Base-by-base conservation (phyloP, 2,888 invertebrate species). In the Gastracanthus pulcherrimus region DNA sequence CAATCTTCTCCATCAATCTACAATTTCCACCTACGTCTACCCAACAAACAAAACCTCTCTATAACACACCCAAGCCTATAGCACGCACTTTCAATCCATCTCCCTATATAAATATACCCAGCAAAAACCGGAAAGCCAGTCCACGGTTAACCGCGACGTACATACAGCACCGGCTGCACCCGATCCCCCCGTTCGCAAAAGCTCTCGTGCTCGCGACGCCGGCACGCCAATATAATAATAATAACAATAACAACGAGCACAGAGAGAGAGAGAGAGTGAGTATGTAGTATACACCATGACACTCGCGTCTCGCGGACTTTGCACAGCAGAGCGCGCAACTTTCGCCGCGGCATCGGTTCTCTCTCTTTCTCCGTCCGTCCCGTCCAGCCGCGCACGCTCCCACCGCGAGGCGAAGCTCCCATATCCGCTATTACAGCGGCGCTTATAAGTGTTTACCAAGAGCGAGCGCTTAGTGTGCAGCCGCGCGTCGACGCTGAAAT, bases 381-480 rank as follows among this genome's bases (percentile, higher is more conserved):
- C 48, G n/a, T n/a, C n/a, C 31, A 26, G 29, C 45, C 13, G 4
- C 13, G 31, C 13, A 23, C 36, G 9, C 19, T 51, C 26, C 62
- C 29, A 36, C 76, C 29, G n/a, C n/a, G 16, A 19, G 5, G 45
- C 41, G 41, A 60, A 62, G 45, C 45, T 16, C 55, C n/a, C 34
- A 13, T 36, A 11, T 60, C 60, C 11, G 51, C 41, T 36, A 26
- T 7, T 3, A 9, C 7, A 19, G n/a, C 55, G 13, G 31, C 45
- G 45, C 55, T 67, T 34, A 41, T 58, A 60, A 76, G 60, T 69
- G 45, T 76, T 69, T 76, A 76, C 34, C n/a, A 38, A n/a, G 41
- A 26, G 2, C 11, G 60, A 76, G 19, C 34, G 38, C 5, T 70
- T 77, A 77, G 77, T 77, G 60, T 69, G 48, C n/a, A 55, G 13